Evolutionary conservation across 2,888 invertebrate species (phyloP).

Genomic region (Asteroscopus sphinx): DNA sequence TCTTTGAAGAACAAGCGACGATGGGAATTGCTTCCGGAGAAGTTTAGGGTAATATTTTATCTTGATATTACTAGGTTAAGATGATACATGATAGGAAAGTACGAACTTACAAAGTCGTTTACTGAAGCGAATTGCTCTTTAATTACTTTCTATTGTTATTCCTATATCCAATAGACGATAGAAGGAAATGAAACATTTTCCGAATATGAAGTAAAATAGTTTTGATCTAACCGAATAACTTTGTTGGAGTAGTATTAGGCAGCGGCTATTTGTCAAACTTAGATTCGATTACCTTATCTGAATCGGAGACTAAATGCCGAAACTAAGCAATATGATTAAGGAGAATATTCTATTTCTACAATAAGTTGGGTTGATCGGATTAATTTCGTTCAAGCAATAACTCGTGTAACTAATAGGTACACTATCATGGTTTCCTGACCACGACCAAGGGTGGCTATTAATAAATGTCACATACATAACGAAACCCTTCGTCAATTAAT

Average conservation of each 20-base stretch:
- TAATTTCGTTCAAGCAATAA: constrained; percentile 43
- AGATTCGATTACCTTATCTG: constrained; percentile 47
- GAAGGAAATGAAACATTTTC: constrained; percentile 26
- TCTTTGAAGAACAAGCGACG: constrained; percentile 69
- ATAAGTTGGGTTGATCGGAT: constrained; percentile 34
- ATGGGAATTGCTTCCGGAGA: constrained; percentile 64
- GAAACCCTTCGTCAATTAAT: constrained; percentile 74
- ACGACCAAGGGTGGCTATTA: constrained; percentile 63
- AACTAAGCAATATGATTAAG: constrained; percentile 58
- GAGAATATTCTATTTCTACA: constrained; percentile 39
- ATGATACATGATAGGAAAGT: constrained; percentile 45
- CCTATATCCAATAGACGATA: constrained; percentile 30
- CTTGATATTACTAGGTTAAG: constrained; percentile 56
- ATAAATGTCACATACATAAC: constrained; percentile 73
- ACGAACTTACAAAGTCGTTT: constrained; percentile 30
- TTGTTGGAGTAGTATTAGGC: constrained; percentile 23
- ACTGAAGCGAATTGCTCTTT: constrained; percentile 34
- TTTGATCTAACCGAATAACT: constrained; percentile 33
- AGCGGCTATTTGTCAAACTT: constrained; percentile 44
- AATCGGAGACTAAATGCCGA: constrained; percentile 27
- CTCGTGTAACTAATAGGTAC: constrained; percentile 41
- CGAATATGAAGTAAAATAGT: constrained; percentile 45
- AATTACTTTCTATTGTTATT: constrained; percentile 45
- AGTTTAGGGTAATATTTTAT: constrained; percentile 67
- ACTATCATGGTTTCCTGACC: constrained; percentile 38